Conservation (phyloP, 1,140 invertebrate species). For the Atta texana region DNA sequence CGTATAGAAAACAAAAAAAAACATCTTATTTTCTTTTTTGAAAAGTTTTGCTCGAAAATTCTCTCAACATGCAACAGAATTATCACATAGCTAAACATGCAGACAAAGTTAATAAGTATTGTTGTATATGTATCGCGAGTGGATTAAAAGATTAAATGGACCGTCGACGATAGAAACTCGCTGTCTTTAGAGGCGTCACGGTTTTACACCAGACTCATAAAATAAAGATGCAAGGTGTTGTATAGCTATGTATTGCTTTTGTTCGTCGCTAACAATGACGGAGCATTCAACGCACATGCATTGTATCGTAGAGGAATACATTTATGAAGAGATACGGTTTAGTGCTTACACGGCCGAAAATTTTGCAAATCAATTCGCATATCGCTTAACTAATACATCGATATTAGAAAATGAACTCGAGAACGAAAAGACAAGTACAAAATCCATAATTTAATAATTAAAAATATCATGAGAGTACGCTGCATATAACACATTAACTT, state of each 20-base stretch:
- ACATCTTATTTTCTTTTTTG: background rate
- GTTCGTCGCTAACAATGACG: conserved; percentile 22
- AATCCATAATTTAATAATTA: conserved; percentile 8
- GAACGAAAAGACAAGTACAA: background rate
- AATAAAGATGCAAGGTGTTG: conserved; percentile 3
- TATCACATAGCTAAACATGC: background rate
- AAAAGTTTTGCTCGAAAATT: background rate
- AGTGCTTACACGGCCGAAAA: background rate
- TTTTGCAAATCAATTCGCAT: background rate
- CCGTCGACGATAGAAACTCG: background rate
- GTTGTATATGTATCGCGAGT: background rate
- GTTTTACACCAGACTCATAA: conserved; percentile 15
- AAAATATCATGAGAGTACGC: background rate
- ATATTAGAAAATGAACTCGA: background rate
- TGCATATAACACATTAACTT: conserved; percentile 6
- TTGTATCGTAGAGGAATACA: background rate
- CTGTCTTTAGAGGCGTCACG: background rate
- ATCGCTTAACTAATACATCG: background rate
- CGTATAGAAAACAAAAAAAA: background rate
- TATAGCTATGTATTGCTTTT: conserved; percentile 4
- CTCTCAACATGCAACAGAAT: background rate
- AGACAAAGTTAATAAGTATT: background rate
- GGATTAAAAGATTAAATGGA: conserved; percentile 35
- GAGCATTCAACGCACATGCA: conserved; percentile 1
- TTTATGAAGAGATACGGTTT: background rate